A percentile compares a stretch with the other conserved stretches of the same genome.
These are phyloP conservation scores for Phymastichus coffea DNA, from an alignment of 1,140 invertebrate genomes.

Conservation along the genomic window DNA sequence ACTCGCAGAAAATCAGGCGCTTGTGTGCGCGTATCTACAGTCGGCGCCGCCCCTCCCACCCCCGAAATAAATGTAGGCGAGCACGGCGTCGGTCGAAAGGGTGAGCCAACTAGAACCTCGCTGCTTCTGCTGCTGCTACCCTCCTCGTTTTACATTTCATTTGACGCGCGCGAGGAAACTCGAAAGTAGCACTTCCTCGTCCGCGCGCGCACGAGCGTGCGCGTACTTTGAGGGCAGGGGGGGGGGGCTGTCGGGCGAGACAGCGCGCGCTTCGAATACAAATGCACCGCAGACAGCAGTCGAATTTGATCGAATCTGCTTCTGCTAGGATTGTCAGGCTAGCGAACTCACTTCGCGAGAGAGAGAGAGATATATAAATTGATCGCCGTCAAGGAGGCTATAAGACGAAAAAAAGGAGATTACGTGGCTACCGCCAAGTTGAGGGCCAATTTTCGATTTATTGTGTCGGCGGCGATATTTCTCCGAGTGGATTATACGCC, in stretches of 20 bases:
- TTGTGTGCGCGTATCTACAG: not conserved
- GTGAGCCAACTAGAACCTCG: not conserved
- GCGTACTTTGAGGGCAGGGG: too few species aligned
- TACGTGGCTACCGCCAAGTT: not conserved
- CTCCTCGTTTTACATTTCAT: conserved; percentile 25
- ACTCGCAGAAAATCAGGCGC: conserved; percentile 10
- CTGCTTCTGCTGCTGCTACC: not conserved
- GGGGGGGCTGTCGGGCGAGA: not conserved
- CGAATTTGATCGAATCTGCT: conserved; percentile 24
- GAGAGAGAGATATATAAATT: not conserved
- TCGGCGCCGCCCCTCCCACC: not conserved
- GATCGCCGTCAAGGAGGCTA: too few species aligned
- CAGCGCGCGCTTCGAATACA: conserved; percentile 2
- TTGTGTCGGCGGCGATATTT: not conserved
- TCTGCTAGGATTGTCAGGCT: not conserved
- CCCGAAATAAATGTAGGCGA: conserved; percentile 24
- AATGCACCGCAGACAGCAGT: not conserved
- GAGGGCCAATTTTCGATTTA: conserved; percentile 12
- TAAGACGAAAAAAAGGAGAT: not conserved
- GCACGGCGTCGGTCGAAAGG: too few species aligned
- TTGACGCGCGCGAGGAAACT: not conserved
- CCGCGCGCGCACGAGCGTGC: too few species aligned
- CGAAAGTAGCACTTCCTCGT: too few species aligned
- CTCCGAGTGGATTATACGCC: conserved; percentile 5
- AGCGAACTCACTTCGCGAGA: not conserved